phyloP scores from a whole-genome alignment of 2,888 invertebrate genomes.

The Ceriagrion tenellum region DNA sequence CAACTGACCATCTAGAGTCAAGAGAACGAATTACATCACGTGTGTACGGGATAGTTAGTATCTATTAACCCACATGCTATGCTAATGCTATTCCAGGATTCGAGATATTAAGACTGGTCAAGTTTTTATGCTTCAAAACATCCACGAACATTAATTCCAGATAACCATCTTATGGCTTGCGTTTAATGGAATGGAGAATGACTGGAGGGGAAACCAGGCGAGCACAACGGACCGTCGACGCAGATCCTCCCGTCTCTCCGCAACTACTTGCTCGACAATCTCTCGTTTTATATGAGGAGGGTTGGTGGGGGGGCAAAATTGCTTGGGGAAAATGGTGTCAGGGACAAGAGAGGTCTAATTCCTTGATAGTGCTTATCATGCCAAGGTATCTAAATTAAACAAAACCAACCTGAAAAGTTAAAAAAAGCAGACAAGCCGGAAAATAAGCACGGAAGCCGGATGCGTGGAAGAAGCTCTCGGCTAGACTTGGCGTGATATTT shows the following conservation, averaged over 20 bases:
- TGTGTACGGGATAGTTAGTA: too few relatives aligned
- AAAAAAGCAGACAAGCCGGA: too few relatives aligned
- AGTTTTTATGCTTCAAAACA: neutral
- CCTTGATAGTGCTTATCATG: neutral
- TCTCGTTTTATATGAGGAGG: neutral
- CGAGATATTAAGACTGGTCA: neutral
- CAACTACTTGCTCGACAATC: neutral
- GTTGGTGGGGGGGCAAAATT: neutral
- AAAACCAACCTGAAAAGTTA: neutral
- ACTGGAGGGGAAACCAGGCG: neutral
- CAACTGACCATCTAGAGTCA: too few relatives aligned
- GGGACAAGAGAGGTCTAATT: neutral
- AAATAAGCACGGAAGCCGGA: neutral
- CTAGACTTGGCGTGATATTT: neutral
- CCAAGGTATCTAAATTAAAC: neutral
- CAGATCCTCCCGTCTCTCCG: neutral
- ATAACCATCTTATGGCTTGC: neutral
- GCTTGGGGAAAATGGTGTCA: neutral
- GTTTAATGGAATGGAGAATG: neutral
- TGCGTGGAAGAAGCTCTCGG: neutral
- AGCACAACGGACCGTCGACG: neutral
- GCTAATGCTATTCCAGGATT: too few relatives aligned
- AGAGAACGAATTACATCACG: too few relatives aligned
- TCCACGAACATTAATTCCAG: neutral
- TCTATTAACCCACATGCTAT: too few relatives aligned